phyloP scores from a whole-genome alignment of 2,888 invertebrate genomes.

The Euplexia lucipara region DNA sequence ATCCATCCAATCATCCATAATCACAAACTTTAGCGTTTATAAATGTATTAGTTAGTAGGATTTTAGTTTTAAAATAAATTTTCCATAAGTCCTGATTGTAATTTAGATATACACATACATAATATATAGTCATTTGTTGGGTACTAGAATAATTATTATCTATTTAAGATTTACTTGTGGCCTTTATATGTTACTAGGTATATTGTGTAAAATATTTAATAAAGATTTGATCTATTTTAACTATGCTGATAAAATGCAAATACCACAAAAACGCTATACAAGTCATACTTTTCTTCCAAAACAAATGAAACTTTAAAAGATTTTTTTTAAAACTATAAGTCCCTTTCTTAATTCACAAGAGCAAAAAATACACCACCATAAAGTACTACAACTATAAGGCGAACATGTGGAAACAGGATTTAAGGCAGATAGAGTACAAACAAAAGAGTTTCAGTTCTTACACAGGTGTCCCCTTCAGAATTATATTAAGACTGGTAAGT shows the following conservation, averaged over 20 bases:
- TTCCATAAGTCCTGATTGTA: too few relatives aligned
- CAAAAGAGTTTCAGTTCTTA: slow-evolving; percentile 56
- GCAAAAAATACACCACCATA: slow-evolving; percentile 21
- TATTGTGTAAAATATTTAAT: too few relatives aligned
- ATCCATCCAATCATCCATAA: too few relatives aligned
- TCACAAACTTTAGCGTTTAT: too few relatives aligned
- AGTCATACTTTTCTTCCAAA: background rate
- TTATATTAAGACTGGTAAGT: slow-evolving; percentile 71
- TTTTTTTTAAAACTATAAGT: background rate
- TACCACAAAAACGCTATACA: background rate
- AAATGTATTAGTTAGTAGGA: too few relatives aligned
- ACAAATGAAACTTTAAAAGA: background rate
- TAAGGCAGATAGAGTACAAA: slow-evolving; percentile 52
- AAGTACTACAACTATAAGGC: slow-evolving; percentile 16
- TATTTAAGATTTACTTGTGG: too few relatives aligned
- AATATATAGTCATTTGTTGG: too few relatives aligned
- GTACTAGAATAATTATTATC: too few relatives aligned
- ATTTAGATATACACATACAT: too few relatives aligned
- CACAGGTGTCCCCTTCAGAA: slow-evolving; percentile 63
- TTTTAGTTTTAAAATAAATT: too few relatives aligned
- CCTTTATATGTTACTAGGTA: too few relatives aligned
- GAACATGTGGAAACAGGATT: slow-evolving; percentile 43
- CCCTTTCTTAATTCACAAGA: background rate
- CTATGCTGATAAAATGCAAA: background rate
- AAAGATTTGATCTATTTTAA: too few relatives aligned